These are phyloP conservation scores for Brachyrhaphis roseni DNA, from an alignment of 2,797 vertebrate genomes.

Conservation along the genomic window DNA sequence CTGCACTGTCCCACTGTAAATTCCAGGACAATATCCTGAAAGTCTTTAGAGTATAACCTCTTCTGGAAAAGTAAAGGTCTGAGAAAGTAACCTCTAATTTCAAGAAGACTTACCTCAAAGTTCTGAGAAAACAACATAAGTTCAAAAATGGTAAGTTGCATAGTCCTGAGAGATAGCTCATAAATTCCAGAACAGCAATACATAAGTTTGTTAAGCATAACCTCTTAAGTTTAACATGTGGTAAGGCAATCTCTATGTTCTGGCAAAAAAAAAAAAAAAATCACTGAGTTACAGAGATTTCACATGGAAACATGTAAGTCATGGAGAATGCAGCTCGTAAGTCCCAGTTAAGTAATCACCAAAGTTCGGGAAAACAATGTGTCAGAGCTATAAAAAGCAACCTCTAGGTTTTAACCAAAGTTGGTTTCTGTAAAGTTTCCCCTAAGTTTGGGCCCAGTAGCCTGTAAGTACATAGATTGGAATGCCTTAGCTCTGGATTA, in stretches of 20 bases:
- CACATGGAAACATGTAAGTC: neutral
- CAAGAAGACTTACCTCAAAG: neutral
- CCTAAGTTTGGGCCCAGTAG: neutral
- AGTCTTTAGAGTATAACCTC: neutral
- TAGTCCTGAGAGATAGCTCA: neutral
- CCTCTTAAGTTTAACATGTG: neutral
- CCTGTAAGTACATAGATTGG: neutral
- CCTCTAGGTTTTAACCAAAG: neutral
- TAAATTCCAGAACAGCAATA: neutral
- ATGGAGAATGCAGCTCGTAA: neutral
- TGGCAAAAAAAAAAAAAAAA: too few species aligned
- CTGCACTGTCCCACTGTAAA: neutral
- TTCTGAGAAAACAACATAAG: neutral
- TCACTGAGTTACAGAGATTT: neutral
- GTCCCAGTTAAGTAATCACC: neutral
- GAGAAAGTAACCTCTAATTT: too few species aligned
- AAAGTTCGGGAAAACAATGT: neutral
- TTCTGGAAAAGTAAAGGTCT: neutral
- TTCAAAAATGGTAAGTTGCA: neutral
- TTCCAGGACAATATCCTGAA: neutral
- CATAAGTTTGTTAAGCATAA: neutral
- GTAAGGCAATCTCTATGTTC: neutral
- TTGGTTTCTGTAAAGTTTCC: neutral
- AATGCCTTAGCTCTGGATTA: neutral
- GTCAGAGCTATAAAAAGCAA: neutral